Percentiles rank a stretch among this genome's conserved stretches.
Conservation (phyloP, 2,113 vertebrate species). For the Hippocampus comes region DNA sequence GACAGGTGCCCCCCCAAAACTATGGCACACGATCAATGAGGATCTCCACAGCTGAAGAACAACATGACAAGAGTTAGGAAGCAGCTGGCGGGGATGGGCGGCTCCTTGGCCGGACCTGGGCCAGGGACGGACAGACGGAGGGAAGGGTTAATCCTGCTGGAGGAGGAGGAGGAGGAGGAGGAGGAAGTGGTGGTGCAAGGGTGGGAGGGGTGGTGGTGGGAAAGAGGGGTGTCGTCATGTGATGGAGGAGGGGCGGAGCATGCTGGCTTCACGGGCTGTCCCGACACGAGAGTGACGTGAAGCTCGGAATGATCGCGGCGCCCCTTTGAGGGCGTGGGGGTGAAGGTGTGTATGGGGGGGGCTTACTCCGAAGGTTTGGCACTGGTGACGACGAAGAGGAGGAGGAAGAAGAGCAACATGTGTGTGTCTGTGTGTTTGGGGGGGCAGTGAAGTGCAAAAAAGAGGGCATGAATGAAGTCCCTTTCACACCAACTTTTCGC, state of each 20-base stretch:
- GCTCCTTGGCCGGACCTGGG: constrained; percentile 56
- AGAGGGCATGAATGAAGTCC: constrained; percentile 41
- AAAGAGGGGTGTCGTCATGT: constrained; percentile 76
- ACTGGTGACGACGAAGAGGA: constrained; percentile 75
- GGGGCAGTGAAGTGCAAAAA: constrained; percentile 68
- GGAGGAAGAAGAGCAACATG: constrained; percentile 61
- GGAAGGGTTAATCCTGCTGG: constrained; percentile 75
- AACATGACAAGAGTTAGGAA: constrained; percentile 79
- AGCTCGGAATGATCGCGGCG: constrained; percentile 73
- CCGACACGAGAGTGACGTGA: constrained; percentile 79
- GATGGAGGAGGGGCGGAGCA: constrained; percentile 76
- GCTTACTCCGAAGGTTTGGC: constrained; percentile 69
- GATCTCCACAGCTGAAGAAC: constrained; percentile 77
- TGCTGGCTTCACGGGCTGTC: constrained; percentile 84
- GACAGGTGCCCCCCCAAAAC: constrained; percentile 74
- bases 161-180: constrained; percentile 49
- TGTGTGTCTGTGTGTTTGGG: constrained; percentile 49
- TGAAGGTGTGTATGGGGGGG: neutral
- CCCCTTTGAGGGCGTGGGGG: constrained; percentile 9
- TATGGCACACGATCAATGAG: constrained; percentile 81
- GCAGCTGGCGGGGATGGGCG: constrained; percentile 75
- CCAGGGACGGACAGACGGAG: constrained; percentile 2
- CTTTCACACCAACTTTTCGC: neutral
- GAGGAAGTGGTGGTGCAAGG: constrained; percentile 46
- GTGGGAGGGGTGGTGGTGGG: constrained; percentile 62